phyloP scores from a whole-genome alignment of 2,113 vertebrate genomes.

The Eublepharis macularius region DNA sequence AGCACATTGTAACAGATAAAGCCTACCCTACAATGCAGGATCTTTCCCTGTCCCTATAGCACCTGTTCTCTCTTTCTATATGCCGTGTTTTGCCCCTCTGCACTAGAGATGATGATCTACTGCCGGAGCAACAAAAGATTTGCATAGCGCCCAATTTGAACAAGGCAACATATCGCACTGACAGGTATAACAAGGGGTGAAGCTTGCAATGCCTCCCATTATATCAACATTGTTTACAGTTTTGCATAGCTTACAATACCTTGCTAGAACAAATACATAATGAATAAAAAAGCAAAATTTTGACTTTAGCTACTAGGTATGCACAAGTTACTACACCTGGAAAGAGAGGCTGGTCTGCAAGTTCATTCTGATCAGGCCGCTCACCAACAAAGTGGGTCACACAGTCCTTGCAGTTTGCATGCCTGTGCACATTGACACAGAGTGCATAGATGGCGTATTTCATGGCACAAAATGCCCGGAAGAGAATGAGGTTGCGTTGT shows the following conservation, averaged over 20 bases:
- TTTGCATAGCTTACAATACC: background rate
- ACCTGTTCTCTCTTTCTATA: background rate
- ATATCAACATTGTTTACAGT: background rate
- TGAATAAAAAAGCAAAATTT: background rate
- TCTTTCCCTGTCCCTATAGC: background rate
- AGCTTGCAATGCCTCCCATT: background rate
- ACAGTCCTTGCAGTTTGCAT: constrained; percentile 76
- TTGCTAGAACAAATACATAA: background rate
- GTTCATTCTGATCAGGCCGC: background rate
- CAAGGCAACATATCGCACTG: background rate
- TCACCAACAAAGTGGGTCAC: constrained; percentile 39
- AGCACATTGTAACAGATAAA: background rate
- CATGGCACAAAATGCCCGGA: constrained; percentile 92
- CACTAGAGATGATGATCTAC: background rate
- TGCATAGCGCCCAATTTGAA: background rate
- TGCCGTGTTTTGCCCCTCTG: background rate
- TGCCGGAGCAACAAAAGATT: background rate
- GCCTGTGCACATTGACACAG: constrained; percentile 83
- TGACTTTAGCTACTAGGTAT: background rate
- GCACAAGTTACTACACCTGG: constrained; percentile 35
- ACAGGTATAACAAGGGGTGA: background rate
- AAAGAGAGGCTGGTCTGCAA: constrained; percentile 33
- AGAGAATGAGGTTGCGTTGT: constrained; percentile 83
- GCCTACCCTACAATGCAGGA: background rate
- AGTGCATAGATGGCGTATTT: constrained; percentile 95